Base-by-base conservation (phyloP, 2,888 invertebrate species). In the Lasius fuliginosus region DNA sequence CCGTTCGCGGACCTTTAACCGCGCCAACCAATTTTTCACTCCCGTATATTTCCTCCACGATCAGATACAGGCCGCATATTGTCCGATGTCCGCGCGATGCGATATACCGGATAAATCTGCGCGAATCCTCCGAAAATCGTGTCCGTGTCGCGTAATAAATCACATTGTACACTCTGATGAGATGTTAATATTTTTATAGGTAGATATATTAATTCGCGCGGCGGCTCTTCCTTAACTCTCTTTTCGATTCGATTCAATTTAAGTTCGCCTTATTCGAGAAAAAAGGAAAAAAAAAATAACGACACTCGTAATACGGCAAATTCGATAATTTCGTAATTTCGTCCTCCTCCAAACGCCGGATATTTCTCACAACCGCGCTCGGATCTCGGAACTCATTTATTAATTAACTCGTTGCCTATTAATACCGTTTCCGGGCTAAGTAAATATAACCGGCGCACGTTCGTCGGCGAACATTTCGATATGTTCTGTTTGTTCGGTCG, bases 1-100 rank as follows among this genome's bases (percentile, higher is more conserved):
- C 46, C 46, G 1, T 46, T 18, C 49, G 49, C 49, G 33, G 33
- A 27, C 36, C 58, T 49, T 60, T 46, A 60, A 49, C 74, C 73
- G 23, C 4, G 42, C 73, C 42, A 58, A 23, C 42, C 77, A 74
- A 81, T 81, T 81, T 81, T 81, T 81, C 79, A 73, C 60, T 40
- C 12, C 58, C 58, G 42, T 71, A 58, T 79, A 53, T 53, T 46
- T 71, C n/a, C 46, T 30, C 60, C 33, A 6, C 56, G 79, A 79
- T 79, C 74, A 81, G 74, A 81, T 81, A 77, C 15, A 42, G 33
- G 33, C 60, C 46, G 74, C 74, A 18, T 73, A 73, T 79, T 60
- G 74, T 36, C 30, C 74, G 53, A 68, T 23, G 58, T 65, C 40
- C 40, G 40, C 42, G 9, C 33, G 40, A 40, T 46, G 74, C 33